Evolutionary conservation across 1,140 invertebrate species (phyloP).

Genomic region (Chironomus tepperi): DNA sequence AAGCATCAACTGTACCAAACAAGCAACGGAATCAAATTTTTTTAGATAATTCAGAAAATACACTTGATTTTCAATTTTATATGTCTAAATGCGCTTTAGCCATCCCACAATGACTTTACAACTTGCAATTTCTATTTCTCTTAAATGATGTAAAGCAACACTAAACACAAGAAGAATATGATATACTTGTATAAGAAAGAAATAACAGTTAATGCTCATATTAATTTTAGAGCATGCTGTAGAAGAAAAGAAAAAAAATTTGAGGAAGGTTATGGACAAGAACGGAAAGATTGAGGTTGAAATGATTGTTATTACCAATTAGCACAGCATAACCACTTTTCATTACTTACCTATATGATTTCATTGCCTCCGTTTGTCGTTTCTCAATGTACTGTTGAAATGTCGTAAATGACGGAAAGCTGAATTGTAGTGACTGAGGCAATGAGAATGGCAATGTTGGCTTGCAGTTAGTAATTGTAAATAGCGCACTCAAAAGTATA

Average conservation of each 20-base stretch:
- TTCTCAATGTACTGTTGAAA: slow-evolving; percentile 39
- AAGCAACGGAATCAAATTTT: too few relatives aligned
- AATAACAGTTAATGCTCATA: neutral
- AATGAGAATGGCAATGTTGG: slow-evolving; percentile 36
- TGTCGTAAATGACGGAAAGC: slow-evolving; percentile 31
- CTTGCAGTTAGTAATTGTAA: slow-evolving; percentile 36
- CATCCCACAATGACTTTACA: too few relatives aligned
- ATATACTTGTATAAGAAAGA: neutral
- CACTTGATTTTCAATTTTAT: too few relatives aligned
- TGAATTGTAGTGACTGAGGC: slow-evolving; percentile 32
- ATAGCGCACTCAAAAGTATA: slow-evolving; percentile 31
- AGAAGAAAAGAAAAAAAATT: neutral
- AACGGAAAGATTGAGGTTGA: neutral
- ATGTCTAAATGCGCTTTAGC: too few relatives aligned
- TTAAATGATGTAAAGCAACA: neutral
- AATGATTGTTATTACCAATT: too few relatives aligned
- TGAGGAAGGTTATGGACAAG: neutral
- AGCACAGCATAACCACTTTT: too few relatives aligned
- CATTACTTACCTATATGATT: slow-evolving; percentile 37
- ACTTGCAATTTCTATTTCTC: too few relatives aligned
- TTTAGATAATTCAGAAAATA: too few relatives aligned
- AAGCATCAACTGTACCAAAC: too few relatives aligned
- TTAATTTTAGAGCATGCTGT: neutral
- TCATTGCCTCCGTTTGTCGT: slow-evolving; percentile 37
- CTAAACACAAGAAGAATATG: neutral